Percentiles rank a stretch among this genome's conserved stretches.
phyloP scores from a whole-genome alignment of 2,888 invertebrate genomes.

The Caenorhabditis angaria region DNA sequence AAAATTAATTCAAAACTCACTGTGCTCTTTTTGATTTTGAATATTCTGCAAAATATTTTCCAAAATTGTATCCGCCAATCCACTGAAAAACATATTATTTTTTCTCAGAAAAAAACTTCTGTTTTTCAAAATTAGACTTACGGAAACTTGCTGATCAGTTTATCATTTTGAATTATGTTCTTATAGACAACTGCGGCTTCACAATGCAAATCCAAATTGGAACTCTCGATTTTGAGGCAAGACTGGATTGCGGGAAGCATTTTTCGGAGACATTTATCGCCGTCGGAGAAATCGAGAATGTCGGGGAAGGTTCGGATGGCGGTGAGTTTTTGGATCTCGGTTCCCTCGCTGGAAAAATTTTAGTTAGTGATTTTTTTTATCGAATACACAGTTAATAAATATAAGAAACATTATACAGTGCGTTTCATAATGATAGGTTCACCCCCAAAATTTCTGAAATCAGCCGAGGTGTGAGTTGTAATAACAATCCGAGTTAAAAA shows the following conservation, averaged over 20 bases:
- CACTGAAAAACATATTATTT: constrained; percentile 40
- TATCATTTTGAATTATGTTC: constrained; percentile 59
- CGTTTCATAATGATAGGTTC: too few species aligned
- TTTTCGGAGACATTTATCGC: constrained; percentile 55
- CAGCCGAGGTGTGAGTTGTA: too few species aligned
- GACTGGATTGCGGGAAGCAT: constrained; percentile 58
- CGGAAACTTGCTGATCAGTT: constrained; percentile 50
- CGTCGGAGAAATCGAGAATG: constrained; percentile 57
- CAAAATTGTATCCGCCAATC: constrained; percentile 56
- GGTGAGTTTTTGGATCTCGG: constrained; percentile 61
- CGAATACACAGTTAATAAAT: too few species aligned
- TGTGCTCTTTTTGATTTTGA: constrained; percentile 63
- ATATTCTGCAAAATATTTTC: constrained; percentile 62
- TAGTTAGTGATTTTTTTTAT: too few species aligned
- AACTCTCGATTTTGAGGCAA: constrained; percentile 50
- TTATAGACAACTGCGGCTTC: constrained; percentile 69
- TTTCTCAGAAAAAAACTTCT: not conserved
- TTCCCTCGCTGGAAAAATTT: constrained; percentile 51
- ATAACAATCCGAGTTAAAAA: too few species aligned
- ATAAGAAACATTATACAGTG: too few species aligned
- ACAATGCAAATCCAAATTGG: constrained; percentile 66
- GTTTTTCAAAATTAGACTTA: constrained; percentile 10
- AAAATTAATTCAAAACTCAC: constrained; percentile 46
- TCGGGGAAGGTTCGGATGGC: constrained; percentile 60
- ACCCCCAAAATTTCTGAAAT: too few species aligned